Evolutionary conservation across 23 tunicate genomes (phyloP).

Genomic region (Botrylloides violaceus): DNA sequence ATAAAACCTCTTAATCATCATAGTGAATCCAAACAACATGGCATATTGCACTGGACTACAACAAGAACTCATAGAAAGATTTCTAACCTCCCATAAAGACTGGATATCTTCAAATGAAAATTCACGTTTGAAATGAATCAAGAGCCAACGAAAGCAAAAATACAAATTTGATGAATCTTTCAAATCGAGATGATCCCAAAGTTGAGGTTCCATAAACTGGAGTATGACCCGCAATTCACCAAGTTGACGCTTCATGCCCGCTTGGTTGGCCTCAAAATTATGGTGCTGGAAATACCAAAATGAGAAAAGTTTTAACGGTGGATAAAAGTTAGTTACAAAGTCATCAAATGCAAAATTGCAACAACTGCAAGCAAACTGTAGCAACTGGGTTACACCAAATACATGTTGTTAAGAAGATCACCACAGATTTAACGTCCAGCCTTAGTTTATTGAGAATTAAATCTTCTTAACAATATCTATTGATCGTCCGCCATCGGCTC

Average conservation of each 20-base stretch:
- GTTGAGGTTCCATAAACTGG: constrained; percentile 58
- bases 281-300: constrained; percentile 49
- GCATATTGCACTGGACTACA: constrained; percentile 2
- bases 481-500: too few species aligned
- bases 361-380: too few species aligned
- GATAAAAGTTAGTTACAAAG: too few species aligned
- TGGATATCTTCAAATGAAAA: constrained; percentile 78
- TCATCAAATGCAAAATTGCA: too few species aligned
- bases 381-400: too few species aligned
- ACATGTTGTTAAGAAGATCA: too few species aligned
- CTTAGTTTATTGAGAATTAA: too few species aligned
- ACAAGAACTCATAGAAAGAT: not conserved
- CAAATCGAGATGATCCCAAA: constrained; percentile 60
- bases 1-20: too few species aligned
- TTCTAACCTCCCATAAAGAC: constrained; percentile 77
- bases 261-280: constrained; percentile 65
- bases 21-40: too few species aligned
- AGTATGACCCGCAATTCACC: constrained; percentile 50
- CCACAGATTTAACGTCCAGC: too few species aligned
- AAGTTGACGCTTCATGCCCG: constrained; percentile 82
- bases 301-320: too few species aligned
- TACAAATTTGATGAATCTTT: constrained; percentile 79
- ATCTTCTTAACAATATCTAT: too few species aligned
- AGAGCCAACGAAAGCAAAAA: constrained; percentile 93
- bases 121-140: constrained; percentile 80